Percentiles rank a stretch among this genome's conserved stretches.
Evolutionary conservation across 1,140 invertebrate species (phyloP).

Genomic region (Pinna nobilis): DNA sequence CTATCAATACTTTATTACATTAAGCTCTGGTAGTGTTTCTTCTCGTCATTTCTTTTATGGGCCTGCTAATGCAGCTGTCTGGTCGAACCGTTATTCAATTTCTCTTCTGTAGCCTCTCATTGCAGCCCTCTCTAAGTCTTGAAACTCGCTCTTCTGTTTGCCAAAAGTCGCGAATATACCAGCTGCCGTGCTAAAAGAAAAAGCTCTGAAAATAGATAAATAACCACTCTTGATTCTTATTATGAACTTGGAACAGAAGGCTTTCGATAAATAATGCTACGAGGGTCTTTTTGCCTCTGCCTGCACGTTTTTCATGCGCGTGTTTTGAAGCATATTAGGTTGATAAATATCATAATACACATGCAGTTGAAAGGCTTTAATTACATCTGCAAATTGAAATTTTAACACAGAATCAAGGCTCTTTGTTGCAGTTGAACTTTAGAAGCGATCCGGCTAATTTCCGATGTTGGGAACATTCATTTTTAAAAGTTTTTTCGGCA

Average conservation of each 20-base stretch:
- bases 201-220: background rate
- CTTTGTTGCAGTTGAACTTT: background rate
- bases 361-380: background rate
- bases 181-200: background rate
- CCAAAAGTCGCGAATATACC: background rate
- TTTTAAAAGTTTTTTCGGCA: background rate
- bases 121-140: background rate
- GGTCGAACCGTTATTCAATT: background rate
- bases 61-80: background rate
- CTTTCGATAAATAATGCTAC: background rate
- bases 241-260: background rate
- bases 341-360: background rate
- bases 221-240: conserved; percentile 1
- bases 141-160: background rate
- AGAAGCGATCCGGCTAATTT: background rate
- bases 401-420: background rate
- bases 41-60: background rate
- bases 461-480: background rate
- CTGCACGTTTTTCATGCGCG: background rate
- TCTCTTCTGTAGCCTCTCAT: background rate
- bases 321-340: background rate
- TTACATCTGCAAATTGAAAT: background rate
- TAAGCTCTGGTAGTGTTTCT: background rate
- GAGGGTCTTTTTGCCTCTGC: background rate
- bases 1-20: conserved; percentile 1